Conservation (phyloP, 53 echinoderm and acorn worm species). For the Echinarachnius parma region DNA sequence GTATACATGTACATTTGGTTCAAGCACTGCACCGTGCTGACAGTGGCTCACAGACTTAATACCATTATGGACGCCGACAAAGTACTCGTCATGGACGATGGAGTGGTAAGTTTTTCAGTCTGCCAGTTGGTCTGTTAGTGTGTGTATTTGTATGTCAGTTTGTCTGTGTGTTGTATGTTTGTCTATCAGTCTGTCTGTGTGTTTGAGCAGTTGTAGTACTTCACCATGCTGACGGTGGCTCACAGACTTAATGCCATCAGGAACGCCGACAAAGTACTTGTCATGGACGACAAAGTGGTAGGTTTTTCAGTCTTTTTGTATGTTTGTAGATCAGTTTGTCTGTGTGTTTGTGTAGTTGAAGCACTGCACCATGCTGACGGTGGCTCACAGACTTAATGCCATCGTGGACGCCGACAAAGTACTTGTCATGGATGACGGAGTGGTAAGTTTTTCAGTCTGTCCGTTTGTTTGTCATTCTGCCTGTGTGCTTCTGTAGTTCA, state of each 20-base stretch:
- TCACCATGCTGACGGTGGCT: slow-evolving; percentile 97
- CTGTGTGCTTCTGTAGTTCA: no score
- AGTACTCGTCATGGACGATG: slow-evolving; percentile 93
- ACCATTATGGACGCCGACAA: slow-evolving; percentile 91
- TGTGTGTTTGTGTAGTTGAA: no score
- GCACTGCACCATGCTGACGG: slow-evolving; percentile 91
- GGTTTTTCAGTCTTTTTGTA: no score
- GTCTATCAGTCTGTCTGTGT: no score
- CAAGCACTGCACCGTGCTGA: slow-evolving; percentile 91
- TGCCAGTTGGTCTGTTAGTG: no score
- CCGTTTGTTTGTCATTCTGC: no score
- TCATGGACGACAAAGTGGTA: slow-evolving; percentile 91
- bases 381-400: slow-evolving; percentile 96
- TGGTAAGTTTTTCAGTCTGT: slow-evolving; percentile 68
- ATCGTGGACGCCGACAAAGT: slow-evolving; percentile 90
- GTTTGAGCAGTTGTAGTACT: no score
- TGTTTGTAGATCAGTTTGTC: no score
- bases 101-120: slow-evolving; percentile 83
- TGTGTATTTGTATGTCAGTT: no score
- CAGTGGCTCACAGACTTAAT: slow-evolving; percentile 95
- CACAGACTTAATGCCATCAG: slow-evolving; percentile 93
- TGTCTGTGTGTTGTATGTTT: no score
- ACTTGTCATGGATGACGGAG: slow-evolving; percentile 90
- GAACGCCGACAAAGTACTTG: slow-evolving; percentile 85
- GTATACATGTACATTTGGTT: no score